Evolutionary conservation across 2,888 invertebrate genomes (phyloP).

Genomic region (Ormyrus thymus): DNA sequence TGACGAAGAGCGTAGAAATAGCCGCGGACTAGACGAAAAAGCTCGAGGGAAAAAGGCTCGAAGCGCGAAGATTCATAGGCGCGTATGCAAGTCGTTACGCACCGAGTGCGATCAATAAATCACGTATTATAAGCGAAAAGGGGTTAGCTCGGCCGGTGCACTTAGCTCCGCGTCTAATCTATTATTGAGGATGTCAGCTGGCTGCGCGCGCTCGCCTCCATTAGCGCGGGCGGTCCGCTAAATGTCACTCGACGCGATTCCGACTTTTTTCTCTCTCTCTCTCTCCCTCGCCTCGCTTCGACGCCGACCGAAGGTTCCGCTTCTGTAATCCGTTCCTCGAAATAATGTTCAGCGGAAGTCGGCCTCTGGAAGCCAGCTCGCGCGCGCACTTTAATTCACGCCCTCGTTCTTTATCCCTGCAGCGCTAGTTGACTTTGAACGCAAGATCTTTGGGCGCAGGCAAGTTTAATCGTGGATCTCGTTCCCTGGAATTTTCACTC

Average conservation of each 20-base stretch:
- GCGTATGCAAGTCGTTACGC: constrained; percentile 54
- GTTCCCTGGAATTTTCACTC: constrained; percentile 25
- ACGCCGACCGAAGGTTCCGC: background rate
- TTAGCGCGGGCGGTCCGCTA: constrained; percentile 62
- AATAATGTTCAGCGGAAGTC: constrained; percentile 62
- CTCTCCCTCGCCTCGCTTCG: constrained; percentile 16
- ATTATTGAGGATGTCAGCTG: constrained; percentile 71
- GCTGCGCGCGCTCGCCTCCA: constrained; percentile 60
- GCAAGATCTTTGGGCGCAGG: constrained; percentile 1
- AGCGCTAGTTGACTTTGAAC: background rate
- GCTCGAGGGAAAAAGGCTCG: too few relatives aligned
- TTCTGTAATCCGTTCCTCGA: constrained; percentile 47
- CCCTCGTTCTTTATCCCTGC: constrained; percentile 33
- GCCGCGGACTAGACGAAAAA: too few relatives aligned
- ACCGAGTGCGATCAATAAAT: constrained; percentile 69
- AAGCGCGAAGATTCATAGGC: background rate
- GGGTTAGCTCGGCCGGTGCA: constrained; percentile 61
- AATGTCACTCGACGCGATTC: constrained; percentile 60
- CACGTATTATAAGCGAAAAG: constrained; percentile 61
- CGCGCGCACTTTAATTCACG: constrained; percentile 41
- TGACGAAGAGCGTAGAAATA: too few relatives aligned
- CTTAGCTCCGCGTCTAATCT: constrained; percentile 72
- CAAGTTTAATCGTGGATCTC: background rate
- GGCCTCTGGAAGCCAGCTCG: background rate
- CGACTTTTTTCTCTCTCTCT: constrained; percentile 14